A percentile compares a stretch with the other conserved stretches of the same genome.
Conservation (phyloP, 2,113 vertebrate species). For the Peromyscus californicus region DNA sequence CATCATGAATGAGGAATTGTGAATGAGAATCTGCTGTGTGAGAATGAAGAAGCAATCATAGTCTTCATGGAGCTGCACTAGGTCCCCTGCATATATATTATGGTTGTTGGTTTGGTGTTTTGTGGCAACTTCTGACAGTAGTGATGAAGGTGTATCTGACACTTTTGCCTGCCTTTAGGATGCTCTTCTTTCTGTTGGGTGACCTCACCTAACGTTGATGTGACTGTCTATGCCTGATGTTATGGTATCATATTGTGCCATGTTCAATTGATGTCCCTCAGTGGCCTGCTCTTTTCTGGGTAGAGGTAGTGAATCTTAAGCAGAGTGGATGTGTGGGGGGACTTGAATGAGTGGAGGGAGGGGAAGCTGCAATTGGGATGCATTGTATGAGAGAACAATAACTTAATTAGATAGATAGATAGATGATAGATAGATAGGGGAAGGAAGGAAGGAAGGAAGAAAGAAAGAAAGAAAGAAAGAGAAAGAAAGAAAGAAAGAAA, state of each 20-base stretch:
- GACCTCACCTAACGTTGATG: neutral
- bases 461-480: too few species aligned
- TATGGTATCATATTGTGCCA: neutral
- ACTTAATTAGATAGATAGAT: neutral
- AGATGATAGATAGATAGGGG: too few species aligned
- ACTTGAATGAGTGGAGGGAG: neutral
- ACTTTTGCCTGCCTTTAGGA: neutral
- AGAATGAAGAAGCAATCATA: neutral
- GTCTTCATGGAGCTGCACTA: neutral
- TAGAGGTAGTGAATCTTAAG: neutral
- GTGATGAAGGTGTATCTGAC: neutral
- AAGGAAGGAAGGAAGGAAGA: too few species aligned
- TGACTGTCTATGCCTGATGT: neutral
- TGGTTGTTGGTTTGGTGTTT: neutral
- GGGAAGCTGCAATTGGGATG: neutral
- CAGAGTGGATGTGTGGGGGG: neutral
- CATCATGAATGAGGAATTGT: accelerated
- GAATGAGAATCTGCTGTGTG: neutral
- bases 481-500: too few species aligned
- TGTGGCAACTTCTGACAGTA: neutral
- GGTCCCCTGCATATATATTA: neutral
- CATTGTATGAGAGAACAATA: neutral
- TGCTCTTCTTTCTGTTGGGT: too few species aligned
- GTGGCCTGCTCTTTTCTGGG: neutral
- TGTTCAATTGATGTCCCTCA: neutral